Conservation (phyloP, 53 echinoderm and acorn worm genomes). For the Henricia sp. region DNA sequence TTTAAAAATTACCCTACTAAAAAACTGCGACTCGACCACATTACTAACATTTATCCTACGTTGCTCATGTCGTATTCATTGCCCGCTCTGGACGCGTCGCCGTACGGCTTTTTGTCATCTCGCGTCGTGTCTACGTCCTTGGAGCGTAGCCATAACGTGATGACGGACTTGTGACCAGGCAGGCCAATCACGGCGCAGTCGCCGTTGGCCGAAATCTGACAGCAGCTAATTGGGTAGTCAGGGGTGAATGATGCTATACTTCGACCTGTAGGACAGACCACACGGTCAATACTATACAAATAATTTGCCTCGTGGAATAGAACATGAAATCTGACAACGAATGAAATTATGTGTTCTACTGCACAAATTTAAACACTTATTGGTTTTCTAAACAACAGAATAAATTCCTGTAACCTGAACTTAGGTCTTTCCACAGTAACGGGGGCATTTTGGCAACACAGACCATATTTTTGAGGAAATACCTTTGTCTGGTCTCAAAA, state of each 20-base stretch:
- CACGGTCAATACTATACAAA: too few species aligned
- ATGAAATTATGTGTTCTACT: neutral
- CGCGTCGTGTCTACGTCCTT: constrained; percentile 70
- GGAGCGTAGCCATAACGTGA: constrained; percentile 84
- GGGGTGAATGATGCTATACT: constrained; percentile 93
- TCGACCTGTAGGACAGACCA: constrained; percentile 58
- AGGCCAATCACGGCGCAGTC: constrained; percentile 91
- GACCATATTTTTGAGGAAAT: too few species aligned
- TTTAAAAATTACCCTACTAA: too few species aligned
- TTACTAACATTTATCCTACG: constrained; percentile 2
- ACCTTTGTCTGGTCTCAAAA: too few species aligned
- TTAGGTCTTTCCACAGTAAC: too few species aligned
- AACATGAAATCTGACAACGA: neutral
- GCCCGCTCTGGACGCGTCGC: constrained; percentile 72
- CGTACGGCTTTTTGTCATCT: constrained; percentile 73
- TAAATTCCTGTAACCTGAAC: too few species aligned
- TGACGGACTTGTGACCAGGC: constrained; percentile 71
- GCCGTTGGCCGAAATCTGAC: constrained; percentile 96
- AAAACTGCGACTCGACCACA: too few species aligned
- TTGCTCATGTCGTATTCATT: constrained; percentile 67
- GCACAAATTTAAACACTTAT: too few species aligned
- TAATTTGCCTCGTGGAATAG: neutral
- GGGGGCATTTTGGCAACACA: too few species aligned
- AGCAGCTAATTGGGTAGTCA: constrained; percentile 95
- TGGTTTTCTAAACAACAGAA: too few species aligned